Conservation (phyloP, 2,797 vertebrate genomes). For the Otolemur crassicaudatus region DNA sequence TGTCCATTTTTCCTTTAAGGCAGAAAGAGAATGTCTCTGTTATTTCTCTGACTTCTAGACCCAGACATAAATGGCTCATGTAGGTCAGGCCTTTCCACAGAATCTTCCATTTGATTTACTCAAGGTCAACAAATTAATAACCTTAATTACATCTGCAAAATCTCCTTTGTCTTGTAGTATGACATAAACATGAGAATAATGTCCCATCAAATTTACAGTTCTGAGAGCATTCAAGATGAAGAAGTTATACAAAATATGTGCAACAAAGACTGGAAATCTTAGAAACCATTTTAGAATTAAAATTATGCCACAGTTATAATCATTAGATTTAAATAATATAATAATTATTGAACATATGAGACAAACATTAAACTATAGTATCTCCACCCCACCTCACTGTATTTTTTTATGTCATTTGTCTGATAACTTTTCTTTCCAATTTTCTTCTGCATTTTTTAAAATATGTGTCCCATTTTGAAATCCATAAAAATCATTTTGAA, state of each 20-base stretch:
- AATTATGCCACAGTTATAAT: not conserved
- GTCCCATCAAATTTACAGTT: not conserved
- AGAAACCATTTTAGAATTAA: not conserved
- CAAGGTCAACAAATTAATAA: not conserved
- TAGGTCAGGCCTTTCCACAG: not conserved
- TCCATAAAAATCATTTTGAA: not conserved
- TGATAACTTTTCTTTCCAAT: not conserved
- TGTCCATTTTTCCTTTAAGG: not conserved
- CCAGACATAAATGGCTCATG: not conserved
- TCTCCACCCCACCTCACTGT: accelerated
- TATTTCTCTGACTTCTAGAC: not conserved
- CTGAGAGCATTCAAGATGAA: not conserved
- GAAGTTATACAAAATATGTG: not conserved
- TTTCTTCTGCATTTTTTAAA: not conserved
- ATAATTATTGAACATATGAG: not conserved
- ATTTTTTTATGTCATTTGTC: not conserved
- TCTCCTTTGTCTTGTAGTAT: not conserved
- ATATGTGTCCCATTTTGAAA: not conserved
- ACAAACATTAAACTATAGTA: not conserved
- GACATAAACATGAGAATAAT: not conserved
- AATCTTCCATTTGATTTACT: not conserved
- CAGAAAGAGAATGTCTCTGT: not conserved
- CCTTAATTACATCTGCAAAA: not conserved
- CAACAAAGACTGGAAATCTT: not conserved
- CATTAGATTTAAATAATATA: not conserved